These are phyloP conservation scores for Cosmia trapezina DNA, from an alignment of 2,888 invertebrate genomes.

Conservation along the genomic window DNA sequence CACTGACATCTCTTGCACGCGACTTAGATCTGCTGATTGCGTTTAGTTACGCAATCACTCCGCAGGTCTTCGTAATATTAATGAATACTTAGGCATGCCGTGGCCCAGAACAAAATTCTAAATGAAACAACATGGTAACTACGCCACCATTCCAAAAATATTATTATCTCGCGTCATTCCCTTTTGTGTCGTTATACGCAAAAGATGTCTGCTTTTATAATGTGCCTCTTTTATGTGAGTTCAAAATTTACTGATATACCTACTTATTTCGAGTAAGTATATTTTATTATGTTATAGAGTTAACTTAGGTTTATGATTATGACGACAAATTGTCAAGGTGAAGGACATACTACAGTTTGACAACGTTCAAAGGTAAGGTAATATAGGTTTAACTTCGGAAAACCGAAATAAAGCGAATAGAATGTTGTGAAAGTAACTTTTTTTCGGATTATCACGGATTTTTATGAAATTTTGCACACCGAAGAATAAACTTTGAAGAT, in stretches of 20 bases:
- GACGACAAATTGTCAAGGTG: not conserved
- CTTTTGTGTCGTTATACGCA: constrained; percentile 5
- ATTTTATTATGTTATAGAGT: not conserved
- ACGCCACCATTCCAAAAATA: not conserved
- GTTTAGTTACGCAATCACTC: not conserved
- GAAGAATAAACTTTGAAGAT: too few relatives aligned
- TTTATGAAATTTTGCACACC: too few relatives aligned
- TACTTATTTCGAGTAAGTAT: too few relatives aligned
- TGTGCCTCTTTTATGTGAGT: not conserved
- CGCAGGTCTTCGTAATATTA: not conserved
- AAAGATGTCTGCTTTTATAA: constrained; percentile 17
- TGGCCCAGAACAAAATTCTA: not conserved
- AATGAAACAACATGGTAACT: constrained; percentile 5
- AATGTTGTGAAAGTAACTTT: too few relatives aligned
- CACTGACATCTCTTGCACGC: not conserved
- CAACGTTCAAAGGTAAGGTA: too few relatives aligned
- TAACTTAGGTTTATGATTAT: not conserved
- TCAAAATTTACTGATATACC: not conserved
- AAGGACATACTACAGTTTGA: too few relatives aligned
- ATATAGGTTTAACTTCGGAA: too few relatives aligned
- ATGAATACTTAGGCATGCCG: not conserved
- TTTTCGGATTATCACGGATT: too few relatives aligned
- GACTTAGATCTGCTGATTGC: not conserved
- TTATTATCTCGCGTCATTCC: constrained; percentile 4
- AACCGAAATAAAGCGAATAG: too few relatives aligned